A percentile compares a stretch with the other conserved stretches of the same genome.
Conservation (phyloP, 2,888 invertebrate genomes). For the Andrena minutula region DNA sequence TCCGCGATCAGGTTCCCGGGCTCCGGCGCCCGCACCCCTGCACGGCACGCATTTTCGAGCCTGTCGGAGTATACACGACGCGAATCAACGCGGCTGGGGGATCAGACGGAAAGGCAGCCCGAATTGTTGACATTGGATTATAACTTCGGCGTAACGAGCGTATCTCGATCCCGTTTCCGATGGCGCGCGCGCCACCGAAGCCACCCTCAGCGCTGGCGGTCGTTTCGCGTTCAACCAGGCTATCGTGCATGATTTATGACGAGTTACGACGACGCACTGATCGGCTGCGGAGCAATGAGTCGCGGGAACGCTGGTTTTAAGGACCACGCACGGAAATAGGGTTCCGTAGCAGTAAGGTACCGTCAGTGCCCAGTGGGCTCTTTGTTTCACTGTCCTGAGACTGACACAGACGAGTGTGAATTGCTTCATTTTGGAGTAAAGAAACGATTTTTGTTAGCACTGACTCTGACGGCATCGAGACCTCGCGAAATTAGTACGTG, state of each 20-base stretch:
- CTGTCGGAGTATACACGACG: slow-evolving; percentile 40
- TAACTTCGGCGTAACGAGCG: slow-evolving; percentile 69
- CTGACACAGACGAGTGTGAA: too few relatives aligned
- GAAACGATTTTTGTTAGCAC: too few relatives aligned
- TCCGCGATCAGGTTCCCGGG: slow-evolving; percentile 1
- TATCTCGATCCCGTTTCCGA: slow-evolving; percentile 67
- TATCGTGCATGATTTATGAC: slow-evolving; percentile 56
- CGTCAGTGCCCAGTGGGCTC: too few relatives aligned
- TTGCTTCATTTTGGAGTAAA: too few relatives aligned
- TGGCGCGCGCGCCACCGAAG: not conserved
- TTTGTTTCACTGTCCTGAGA: too few relatives aligned
- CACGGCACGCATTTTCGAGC: slow-evolving; percentile 40
- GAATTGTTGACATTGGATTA: slow-evolving; percentile 78
- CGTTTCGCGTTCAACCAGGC: not conserved
- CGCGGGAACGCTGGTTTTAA: not conserved
- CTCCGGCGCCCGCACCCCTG: not conserved
- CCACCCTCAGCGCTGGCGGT: slow-evolving; percentile 3
- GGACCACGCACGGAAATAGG: too few relatives aligned
- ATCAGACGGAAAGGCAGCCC: slow-evolving; percentile 44
- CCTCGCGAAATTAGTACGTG: too few relatives aligned
- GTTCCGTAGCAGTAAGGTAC: not conserved
- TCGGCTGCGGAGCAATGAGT: not conserved
- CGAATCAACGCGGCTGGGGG: slow-evolving; percentile 35
- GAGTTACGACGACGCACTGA: not conserved
- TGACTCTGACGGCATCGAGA: too few relatives aligned